These are phyloP conservation scores for Paraescarpia echinospica DNA, from an alignment of 1,140 invertebrate species.

Conservation along the genomic window DNA sequence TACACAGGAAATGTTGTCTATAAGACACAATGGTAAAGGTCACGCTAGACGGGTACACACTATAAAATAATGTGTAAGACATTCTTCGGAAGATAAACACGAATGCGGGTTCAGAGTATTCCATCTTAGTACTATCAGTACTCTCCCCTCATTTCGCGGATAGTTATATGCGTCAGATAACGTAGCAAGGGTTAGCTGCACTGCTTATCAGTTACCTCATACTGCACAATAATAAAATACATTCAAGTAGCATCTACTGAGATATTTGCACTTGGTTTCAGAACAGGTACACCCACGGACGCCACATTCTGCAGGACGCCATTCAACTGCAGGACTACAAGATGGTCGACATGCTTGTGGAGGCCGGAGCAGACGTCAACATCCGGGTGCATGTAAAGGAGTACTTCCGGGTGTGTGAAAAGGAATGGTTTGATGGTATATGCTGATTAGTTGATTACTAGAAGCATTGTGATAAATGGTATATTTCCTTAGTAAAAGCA, in stretches of 20 bases:
- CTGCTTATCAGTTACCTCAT: no score
- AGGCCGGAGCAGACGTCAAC: slow-evolving; percentile 48
- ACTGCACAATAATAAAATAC: no score
- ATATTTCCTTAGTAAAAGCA: not conserved
- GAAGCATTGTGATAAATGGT: not conserved
- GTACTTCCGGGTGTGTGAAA: not conserved
- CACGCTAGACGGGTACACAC: no score
- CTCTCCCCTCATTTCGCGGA: no score
- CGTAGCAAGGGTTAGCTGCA: no score
- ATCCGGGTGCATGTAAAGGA: slow-evolving; percentile 40
- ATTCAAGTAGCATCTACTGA: not conserved
- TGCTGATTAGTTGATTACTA: not conserved
- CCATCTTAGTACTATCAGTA: no score
- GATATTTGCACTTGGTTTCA: not conserved
- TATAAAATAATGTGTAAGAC: no score
- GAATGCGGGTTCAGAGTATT: no score
- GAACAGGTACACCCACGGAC: slow-evolving; percentile 9
- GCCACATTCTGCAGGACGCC: slow-evolving; percentile 48
- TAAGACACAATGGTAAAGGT: not conserved
- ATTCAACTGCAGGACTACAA: slow-evolving; percentile 38
- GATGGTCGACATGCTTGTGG: slow-evolving; percentile 44
- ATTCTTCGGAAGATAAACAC: no score
- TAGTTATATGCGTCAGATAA: no score
- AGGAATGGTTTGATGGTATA: not conserved
- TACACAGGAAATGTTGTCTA: not conserved